Percentiles rank a stretch among this genome's conserved stretches.
Evolutionary conservation across 2,797 vertebrate species (phyloP).

Genomic region (Sternotherus odoratus): DNA sequence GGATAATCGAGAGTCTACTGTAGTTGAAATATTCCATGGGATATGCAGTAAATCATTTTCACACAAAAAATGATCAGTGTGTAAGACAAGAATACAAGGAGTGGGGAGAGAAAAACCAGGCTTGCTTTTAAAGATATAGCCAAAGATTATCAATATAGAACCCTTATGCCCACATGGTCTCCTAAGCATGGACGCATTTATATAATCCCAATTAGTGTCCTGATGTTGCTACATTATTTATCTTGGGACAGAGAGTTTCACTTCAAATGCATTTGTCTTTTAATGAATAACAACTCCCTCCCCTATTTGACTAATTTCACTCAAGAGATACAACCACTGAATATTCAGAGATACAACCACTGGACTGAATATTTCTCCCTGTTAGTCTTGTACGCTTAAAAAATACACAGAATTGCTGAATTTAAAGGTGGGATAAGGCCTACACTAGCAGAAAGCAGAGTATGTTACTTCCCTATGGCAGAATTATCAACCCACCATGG

Average conservation of each 20-base stretch:
- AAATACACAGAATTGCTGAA: background rate
- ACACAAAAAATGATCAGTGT: rapidly evolving
- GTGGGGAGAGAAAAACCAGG: background rate
- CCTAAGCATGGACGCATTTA: background rate
- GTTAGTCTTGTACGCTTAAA: background rate
- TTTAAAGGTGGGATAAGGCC: background rate
- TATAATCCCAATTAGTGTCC: background rate
- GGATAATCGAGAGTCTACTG: too few relatives aligned
- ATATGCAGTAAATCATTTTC: background rate
- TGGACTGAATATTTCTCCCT: background rate
- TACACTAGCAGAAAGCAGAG: background rate
- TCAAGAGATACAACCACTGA: background rate
- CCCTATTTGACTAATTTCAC: background rate
- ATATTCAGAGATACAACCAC: rapidly evolving
- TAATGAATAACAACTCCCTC: background rate
- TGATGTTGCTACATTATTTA: rapidly evolving
- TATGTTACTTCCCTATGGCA: background rate
- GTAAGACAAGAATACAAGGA: background rate
- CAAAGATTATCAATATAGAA: rapidly evolving
- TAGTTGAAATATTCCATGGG: background rate
- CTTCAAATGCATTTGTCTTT: background rate
- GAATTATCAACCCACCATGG: background rate
- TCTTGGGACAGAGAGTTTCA: background rate
- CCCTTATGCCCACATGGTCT: background rate
- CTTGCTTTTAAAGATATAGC: background rate